Evolutionary conservation across 37 sponge, comb jelly and placozoan genomes (phyloP).

Genomic region (Bolinopsis microptera): DNA sequence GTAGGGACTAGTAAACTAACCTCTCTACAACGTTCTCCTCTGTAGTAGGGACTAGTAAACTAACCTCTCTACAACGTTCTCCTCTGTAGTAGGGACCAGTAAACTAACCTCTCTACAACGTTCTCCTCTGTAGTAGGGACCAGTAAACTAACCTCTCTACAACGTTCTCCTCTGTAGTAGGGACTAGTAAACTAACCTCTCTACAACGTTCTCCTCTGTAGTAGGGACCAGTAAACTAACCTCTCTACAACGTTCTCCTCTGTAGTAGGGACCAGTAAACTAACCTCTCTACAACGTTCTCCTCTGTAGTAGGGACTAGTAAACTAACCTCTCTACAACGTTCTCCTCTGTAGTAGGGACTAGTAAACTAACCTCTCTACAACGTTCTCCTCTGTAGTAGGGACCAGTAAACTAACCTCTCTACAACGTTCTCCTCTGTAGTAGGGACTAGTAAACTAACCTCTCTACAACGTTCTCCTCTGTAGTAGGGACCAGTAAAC

Average conservation of each 20-base stretch:
- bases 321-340: constrained; percentile 80
- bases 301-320: constrained; percentile 70
- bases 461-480: constrained; percentile 73
- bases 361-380: constrained; percentile 65
- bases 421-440: constrained; percentile 77
- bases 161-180: too few relatives aligned
- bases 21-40: constrained; percentile 73
- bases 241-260: constrained; percentile 81
- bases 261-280: too few relatives aligned
- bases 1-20: too few relatives aligned
- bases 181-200: too few relatives aligned
- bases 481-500: constrained; percentile 70
- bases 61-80: constrained; percentile 79
- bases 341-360: too few relatives aligned
- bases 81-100: too few relatives aligned
- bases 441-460: too few relatives aligned
- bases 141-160: constrained; percentile 79
- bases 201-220: constrained; percentile 71
- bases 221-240: constrained; percentile 71
- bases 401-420: constrained; percentile 73
- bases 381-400: constrained; percentile 75
- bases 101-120: constrained; percentile 68
- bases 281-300: constrained; percentile 72
- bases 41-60: constrained; percentile 71
- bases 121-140: constrained; percentile 73